Conservation (phyloP, 92 coral and sea anemone genomes). For the Epizoanthus stellaris region DNA sequence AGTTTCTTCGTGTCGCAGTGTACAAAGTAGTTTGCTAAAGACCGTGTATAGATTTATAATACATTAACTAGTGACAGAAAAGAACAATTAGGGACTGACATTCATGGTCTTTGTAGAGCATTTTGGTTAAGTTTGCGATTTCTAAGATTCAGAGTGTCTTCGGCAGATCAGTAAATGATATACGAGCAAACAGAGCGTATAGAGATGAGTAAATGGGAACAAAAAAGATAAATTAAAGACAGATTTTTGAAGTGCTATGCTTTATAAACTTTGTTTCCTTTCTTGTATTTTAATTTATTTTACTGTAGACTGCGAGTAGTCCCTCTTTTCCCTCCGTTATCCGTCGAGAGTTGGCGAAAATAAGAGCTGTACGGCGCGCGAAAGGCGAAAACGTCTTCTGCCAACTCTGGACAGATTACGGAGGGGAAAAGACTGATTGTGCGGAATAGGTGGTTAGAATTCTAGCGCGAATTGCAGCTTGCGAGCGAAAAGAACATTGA, state of each 20-base stretch:
- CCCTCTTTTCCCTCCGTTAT: no score
- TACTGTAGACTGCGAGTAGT: neutral
- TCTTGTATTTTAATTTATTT: neutral
- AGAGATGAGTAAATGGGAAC: conserved; percentile 34
- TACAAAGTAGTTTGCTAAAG: conserved; percentile 1
- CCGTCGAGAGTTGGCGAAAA: no score
- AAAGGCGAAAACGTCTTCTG: no score
- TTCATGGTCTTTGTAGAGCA: neutral
- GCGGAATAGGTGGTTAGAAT: no score
- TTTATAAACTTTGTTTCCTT: conserved; percentile 15
- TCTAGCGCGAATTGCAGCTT: no score
- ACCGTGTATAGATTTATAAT: conserved; percentile 36
- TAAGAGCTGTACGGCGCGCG: no score
- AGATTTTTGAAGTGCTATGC: conserved; percentile 41
- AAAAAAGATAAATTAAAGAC: conserved; percentile 45
- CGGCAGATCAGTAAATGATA: neutral
- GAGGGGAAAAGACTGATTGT: no score
- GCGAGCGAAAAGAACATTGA: no score
- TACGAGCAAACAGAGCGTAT: conserved; percentile 5
- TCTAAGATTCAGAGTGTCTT: conserved; percentile 28
- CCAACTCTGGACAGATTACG: no score
- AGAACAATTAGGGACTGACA: neutral
- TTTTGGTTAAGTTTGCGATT: conserved; percentile 11
- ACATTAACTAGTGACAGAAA: neutral
- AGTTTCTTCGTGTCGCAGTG: conserved; percentile 26